Evolutionary conservation across 2,113 vertebrate genomes (phyloP).

Genomic region (Canis aureus): DNA sequence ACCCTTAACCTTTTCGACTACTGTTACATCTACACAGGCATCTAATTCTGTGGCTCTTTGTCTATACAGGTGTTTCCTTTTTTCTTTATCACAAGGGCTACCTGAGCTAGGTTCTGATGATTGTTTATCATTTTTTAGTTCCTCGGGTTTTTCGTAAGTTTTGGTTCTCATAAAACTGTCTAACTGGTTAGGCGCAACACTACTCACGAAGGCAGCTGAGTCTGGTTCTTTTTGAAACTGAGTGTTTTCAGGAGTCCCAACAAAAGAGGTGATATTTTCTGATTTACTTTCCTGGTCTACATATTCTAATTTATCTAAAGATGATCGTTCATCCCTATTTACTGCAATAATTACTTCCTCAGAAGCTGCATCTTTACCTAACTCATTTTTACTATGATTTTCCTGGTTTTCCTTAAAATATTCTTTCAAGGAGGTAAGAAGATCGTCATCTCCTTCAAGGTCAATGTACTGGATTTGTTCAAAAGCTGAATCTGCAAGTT

Average conservation of each 20-base stretch:
- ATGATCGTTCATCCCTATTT: slow-evolving; percentile 85
- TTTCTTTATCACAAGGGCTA: slow-evolving; percentile 86
- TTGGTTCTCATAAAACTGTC: slow-evolving; percentile 85
- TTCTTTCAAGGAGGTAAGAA: slow-evolving; percentile 95
- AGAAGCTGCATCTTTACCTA: slow-evolving; percentile 86
- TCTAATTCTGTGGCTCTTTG: slow-evolving; percentile 89
- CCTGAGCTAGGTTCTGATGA: slow-evolving; percentile 80
- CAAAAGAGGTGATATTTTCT: slow-evolving; percentile 79
- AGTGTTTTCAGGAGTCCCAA: slow-evolving; percentile 82
- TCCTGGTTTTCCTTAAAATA: slow-evolving; percentile 94
- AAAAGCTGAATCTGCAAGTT: slow-evolving; percentile 89
- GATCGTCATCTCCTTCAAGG: slow-evolving; percentile 93
- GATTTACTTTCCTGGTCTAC: slow-evolving; percentile 84
- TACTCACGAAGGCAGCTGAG: slow-evolving; percentile 86
- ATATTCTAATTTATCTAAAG: slow-evolving; percentile 86
- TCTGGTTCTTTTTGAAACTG: slow-evolving; percentile 86
- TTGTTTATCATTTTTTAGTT: slow-evolving; percentile 84
- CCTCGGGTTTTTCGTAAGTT: slow-evolving; percentile 81
- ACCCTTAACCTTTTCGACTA: slow-evolving; percentile 85
- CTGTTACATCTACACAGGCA: slow-evolving; percentile 82
- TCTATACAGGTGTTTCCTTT: slow-evolving; percentile 87
- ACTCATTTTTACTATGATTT: slow-evolving; percentile 86
- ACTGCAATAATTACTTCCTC: slow-evolving; percentile 84
- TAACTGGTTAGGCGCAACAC: slow-evolving; percentile 83
- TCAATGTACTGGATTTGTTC: slow-evolving; percentile 91